Evolutionary conservation across 1,140 invertebrate species (phyloP), one percentile per base, ranked within the genome.

Genomic region (Euborellia annulipes): DNA sequence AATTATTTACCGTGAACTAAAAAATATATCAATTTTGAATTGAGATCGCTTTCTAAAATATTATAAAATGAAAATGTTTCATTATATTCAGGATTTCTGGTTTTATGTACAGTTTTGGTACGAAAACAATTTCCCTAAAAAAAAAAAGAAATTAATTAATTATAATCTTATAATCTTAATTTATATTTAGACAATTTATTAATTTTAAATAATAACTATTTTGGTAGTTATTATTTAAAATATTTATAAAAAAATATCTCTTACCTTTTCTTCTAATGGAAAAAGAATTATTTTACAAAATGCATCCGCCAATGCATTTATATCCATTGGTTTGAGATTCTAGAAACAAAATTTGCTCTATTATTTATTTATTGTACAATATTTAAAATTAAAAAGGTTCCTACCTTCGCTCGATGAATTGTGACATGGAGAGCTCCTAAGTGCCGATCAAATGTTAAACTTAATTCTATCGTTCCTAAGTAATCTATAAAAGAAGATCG

Each of bases 11-110:
- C 61, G 45, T 82, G 72, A 1, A 82, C 58, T 3, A 78, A 65
- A 11, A 82, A 76, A 60, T 85, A 76, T 27, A 91, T 62, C 0
- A 76, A 75, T 54, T 85, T 84, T 18, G 67, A 68, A 46, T 66
- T 54, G 57, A 89, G 66, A 62, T 92, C 81, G 42, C 82, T 75
- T 54, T 85, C 80, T 38, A 76, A 82, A 27, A 91, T 77, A 39
- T 88, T 87, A 57, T 90, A 85, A 63, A 93, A 94, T 39, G 85
- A 84, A 4, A 94, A 62, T 0, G 81, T 86, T 64, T 95, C 90
- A 62, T 94, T 90, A 67, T 90, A 95, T 62, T 92, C 86, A 0
- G 91, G 90, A 67, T 93, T 88, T 52, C 87, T 70, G 0, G 85
- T 91, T 62, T 90, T 93, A 61, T 88, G 85, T 0, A 92, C 80